phyloP scores from a whole-genome alignment of 2,888 invertebrate species.

The Acrobasis suavella region DNA sequence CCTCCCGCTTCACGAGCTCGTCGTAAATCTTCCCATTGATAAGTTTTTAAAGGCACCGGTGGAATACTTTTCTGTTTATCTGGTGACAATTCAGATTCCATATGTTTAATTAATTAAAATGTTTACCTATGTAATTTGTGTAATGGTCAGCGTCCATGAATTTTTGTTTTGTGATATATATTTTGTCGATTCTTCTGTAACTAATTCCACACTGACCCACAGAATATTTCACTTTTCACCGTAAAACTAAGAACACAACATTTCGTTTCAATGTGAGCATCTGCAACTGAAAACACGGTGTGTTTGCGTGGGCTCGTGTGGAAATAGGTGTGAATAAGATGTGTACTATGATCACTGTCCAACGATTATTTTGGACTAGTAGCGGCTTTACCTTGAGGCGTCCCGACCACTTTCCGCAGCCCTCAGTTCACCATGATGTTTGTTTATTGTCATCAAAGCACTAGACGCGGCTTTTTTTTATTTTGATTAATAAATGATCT shows the following conservation, averaged over 20 bases:
- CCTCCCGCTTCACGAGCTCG: constrained; percentile 87
- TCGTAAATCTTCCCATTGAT: constrained; percentile 91
- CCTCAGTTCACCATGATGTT: constrained; percentile 55
- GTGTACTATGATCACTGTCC: constrained; percentile 71
- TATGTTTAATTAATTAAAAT: constrained; percentile 63
- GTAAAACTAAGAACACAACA: constrained; percentile 78
- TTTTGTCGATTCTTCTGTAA: constrained; percentile 37
- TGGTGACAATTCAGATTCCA: constrained; percentile 81
- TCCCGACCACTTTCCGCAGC: constrained; percentile 49
- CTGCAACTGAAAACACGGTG: constrained; percentile 75
- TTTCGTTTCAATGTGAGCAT: constrained; percentile 75
- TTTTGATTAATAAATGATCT: constrained; percentile 59
- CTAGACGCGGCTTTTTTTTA: constrained; percentile 49
- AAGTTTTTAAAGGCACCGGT: constrained; percentile 88
- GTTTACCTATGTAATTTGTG: constrained; percentile 27
- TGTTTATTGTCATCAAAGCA: constrained; percentile 53
- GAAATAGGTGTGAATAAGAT: constrained; percentile 80
- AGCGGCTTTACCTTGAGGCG: constrained; percentile 72
- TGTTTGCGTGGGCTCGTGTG: constrained; percentile 79
- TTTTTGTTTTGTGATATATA: constrained; percentile 32
- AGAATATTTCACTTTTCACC: constrained; percentile 65
- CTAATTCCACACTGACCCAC: constrained; percentile 55
- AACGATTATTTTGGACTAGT: constrained; percentile 68
- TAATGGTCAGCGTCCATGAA: constrained; percentile 40
- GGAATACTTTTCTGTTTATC: constrained; percentile 79